Percentiles rank a stretch among this genome's conserved stretches.
phyloP scores from a whole-genome alignment of 1,140 invertebrate genomes.

The Drosophila trapezifrons region DNA sequence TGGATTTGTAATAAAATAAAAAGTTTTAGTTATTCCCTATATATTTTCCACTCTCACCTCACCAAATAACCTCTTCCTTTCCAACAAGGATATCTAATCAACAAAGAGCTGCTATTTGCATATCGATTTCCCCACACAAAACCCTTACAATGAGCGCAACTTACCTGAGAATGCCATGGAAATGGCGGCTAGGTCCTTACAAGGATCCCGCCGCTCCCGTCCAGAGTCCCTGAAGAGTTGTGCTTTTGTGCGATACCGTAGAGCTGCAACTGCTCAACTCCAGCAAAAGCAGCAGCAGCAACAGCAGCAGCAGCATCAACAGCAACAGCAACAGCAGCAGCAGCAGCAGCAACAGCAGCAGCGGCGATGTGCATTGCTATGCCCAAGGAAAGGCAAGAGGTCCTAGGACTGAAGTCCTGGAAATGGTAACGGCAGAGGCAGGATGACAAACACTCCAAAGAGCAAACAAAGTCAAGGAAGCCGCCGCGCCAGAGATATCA shows the following conservation, averaged over 20 bases:
- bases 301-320: neutral
- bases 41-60: neutral
- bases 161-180: conserved; percentile 57
- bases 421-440: neutral
- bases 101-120: conserved; percentile 30
- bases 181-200: conserved; percentile 35
- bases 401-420: conserved; percentile 18
- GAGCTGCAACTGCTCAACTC: conserved; percentile 75
- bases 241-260: conserved; percentile 65
- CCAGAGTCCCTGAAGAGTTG: conserved; percentile 52
- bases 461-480: conserved; percentile 66
- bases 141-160: conserved; percentile 14
- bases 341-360: conserved; percentile 12
- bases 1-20: no score
- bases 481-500: conserved; percentile 59
- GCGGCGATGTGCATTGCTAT: conserved; percentile 30
- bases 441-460: conserved; percentile 20
- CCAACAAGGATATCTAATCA: conserved; percentile 18
- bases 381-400: conserved; percentile 19
- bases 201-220: conserved; percentile 16
- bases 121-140: conserved; percentile 40
- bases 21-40: neutral
- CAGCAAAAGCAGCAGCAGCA: conserved; percentile 43
- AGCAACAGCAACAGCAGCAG: conserved; percentile 29
- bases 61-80: neutral